Conservation (phyloP, 2,888 invertebrate species). For the Drosophila greeni region DNA sequence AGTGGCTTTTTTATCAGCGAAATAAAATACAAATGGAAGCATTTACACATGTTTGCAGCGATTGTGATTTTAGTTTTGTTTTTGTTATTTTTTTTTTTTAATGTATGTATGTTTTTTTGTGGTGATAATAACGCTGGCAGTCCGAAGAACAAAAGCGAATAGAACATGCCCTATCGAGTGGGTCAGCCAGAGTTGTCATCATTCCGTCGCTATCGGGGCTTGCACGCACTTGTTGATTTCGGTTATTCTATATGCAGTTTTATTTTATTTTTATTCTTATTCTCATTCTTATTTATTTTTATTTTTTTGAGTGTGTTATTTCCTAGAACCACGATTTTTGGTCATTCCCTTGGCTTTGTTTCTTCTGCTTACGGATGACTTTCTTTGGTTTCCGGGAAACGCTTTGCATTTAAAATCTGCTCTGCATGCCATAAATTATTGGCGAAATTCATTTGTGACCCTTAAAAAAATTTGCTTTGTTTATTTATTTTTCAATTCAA, state of each 20-base stretch:
- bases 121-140: conserved; percentile 24
- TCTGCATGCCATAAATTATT: conserved; percentile 23
- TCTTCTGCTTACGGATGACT: conserved; percentile 8
- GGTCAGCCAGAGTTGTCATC: conserved; percentile 8
- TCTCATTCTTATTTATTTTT: no score
- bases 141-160: conserved; percentile 18
- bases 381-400: conserved; percentile 6
- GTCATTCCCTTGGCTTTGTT: conserved; percentile 12
- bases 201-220: conserved; percentile 14
- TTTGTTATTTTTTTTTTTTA: conserved; percentile 3
- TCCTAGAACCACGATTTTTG: conserved; percentile 3
- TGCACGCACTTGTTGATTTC: conserved; percentile 44
- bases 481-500: conserved; percentile 23
- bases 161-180: conserved; percentile 29
- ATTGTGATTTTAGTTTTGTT: conserved; percentile 30
- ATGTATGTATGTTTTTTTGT: conserved; percentile 4
- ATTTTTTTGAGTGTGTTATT: no score
- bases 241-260: conserved; percentile 6
- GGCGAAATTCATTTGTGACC: neutral
- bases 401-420: conserved; percentile 29
- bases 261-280: neutral
- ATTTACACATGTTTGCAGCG: conserved; percentile 54
- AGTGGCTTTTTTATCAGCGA: conserved; percentile 22
- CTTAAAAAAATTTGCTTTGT: neutral
- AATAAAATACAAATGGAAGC: conserved; percentile 32